Evolutionary conservation across 2,888 invertebrate species (phyloP).

Genomic region (Hypomecis atomaria): DNA sequence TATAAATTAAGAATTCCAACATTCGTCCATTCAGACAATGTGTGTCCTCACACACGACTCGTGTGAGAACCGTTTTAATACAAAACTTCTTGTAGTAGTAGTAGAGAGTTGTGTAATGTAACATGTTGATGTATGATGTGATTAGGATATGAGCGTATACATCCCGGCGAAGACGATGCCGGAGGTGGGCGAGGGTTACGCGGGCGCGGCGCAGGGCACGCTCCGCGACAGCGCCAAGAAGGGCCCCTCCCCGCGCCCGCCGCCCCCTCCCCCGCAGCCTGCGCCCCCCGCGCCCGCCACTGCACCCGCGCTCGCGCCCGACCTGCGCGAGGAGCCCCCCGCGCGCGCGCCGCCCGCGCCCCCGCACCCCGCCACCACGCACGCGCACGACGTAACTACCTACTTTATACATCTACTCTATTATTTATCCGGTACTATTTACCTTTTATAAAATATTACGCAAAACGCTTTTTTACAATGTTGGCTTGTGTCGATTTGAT

Average conservation of each 20-base stretch:
- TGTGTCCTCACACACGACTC: background rate
- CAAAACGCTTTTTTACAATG: too few relatives aligned
- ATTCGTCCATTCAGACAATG: too few relatives aligned
- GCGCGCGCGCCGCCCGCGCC: slow-evolving; percentile 29
- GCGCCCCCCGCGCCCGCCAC: slow-evolving; percentile 30
- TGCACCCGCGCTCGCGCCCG: slow-evolving; percentile 36
- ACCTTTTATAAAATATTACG: too few relatives aligned
- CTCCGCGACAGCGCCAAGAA: slow-evolving; percentile 75
- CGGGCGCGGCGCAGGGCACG: slow-evolving; percentile 59
- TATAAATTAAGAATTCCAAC: too few relatives aligned
- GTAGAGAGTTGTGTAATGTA: background rate
- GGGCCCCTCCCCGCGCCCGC: slow-evolving; percentile 53
- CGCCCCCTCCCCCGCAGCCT: slow-evolving; percentile 28
- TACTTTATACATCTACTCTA: background rate
- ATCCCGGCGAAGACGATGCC: slow-evolving; percentile 70
- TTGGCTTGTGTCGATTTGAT: too few relatives aligned
- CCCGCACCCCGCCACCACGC: slow-evolving; percentile 12
- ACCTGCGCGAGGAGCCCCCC: slow-evolving; percentile 24
- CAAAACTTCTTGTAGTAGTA: background rate
- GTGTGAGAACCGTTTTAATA: too few relatives aligned
- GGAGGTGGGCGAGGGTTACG: slow-evolving; percentile 65
- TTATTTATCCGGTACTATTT: too few relatives aligned
- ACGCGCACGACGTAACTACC: slow-evolving; percentile 10
- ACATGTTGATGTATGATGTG: background rate
- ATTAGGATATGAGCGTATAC: slow-evolving; percentile 65